Conservation (phyloP, 1,140 invertebrate genomes). For the Diachasma alloeum region DNA sequence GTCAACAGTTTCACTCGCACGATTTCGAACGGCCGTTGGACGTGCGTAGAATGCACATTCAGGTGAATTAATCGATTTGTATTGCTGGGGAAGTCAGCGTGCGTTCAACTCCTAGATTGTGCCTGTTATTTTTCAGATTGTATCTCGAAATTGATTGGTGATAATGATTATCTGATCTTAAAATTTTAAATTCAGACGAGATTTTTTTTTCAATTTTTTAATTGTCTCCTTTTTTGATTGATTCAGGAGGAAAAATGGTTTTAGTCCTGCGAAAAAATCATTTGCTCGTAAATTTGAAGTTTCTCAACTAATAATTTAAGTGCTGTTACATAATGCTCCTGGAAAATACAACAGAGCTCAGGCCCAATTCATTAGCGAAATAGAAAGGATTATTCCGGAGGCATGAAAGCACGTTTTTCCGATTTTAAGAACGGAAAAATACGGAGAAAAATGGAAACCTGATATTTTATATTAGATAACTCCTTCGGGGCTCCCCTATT, state of each 20-base stretch:
- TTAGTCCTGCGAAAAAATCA: background rate
- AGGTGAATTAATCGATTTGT: constrained; percentile 3
- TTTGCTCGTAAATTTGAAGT: background rate
- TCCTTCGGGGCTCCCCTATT: too few species aligned
- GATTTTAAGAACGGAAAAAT: background rate
- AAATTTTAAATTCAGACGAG: background rate
- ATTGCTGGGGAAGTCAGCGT: background rate
- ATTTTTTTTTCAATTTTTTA: background rate
- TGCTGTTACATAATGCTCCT: background rate
- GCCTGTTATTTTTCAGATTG: background rate
- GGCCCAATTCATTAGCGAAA: background rate
- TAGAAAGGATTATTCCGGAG: background rate
- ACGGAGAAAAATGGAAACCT: background rate
- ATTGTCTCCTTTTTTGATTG: background rate
- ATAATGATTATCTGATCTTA: too few species aligned
- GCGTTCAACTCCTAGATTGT: background rate
- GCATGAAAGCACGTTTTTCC: background rate
- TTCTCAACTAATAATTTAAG: background rate
- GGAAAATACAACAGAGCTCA: background rate
- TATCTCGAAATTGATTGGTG: too few species aligned
- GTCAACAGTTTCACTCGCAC: constrained; percentile 6
- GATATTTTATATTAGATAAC: too few species aligned
- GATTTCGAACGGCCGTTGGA: background rate
- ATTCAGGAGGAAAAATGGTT: background rate
- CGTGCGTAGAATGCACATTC: constrained; percentile 5